These are phyloP conservation scores for Diadema setosum DNA, from an alignment of 35 echinoderm and acorn worm species.

Conservation along the genomic window DNA sequence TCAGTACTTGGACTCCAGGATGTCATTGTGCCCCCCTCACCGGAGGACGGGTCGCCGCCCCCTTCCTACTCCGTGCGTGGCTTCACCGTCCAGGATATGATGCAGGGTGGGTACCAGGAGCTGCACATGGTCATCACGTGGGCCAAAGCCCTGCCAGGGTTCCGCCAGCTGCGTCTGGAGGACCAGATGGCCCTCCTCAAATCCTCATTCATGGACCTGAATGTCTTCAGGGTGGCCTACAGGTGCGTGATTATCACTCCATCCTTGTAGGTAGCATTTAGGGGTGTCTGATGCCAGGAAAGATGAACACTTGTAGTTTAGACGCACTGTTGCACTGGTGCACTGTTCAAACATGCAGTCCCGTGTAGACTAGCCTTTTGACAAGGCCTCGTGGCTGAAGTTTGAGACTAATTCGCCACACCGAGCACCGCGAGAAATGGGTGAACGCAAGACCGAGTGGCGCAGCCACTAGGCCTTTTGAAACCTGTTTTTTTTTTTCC, in stretches of 20 bases:
- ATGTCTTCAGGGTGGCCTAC: conserved; percentile 60
- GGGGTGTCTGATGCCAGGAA: too few relatives aligned
- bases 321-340: too few relatives aligned
- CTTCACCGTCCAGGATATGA: conserved; percentile 14
- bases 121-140: conserved; percentile 67
- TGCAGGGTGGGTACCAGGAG: conserved; percentile 57
- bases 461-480: too few relatives aligned
- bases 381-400: too few relatives aligned
- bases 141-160: conserved; percentile 68
- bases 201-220: conserved; percentile 74
- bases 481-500: too few relatives aligned
- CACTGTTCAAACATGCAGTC: too few relatives aligned
- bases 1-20: neutral
- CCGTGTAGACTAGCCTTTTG: too few relatives aligned
- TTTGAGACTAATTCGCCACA: too few relatives aligned
- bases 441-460: too few relatives aligned
- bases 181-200: conserved; percentile 77
- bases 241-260: conserved; percentile 63
- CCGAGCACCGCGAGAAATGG: too few relatives aligned
- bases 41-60: neutral
- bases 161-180: conserved; percentile 25
- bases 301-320: too few relatives aligned
- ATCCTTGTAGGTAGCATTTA: too few relatives aligned
- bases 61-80: neutral
- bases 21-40: neutral